Evolutionary conservation across 2,113 vertebrate species (phyloP).

Genomic region (Microcebus lehilahytsara): DNA sequence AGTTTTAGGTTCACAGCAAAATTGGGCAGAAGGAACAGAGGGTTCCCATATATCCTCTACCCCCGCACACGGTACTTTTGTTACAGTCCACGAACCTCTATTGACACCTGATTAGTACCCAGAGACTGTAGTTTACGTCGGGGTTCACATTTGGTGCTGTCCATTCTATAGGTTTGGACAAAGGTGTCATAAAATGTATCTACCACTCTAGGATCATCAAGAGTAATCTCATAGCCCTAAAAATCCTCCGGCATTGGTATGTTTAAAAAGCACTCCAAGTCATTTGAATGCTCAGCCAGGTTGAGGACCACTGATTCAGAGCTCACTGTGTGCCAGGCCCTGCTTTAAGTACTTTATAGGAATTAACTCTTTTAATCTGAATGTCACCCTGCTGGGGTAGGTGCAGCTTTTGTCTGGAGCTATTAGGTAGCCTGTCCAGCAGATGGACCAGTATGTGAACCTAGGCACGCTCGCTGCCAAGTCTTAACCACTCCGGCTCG

Average conservation of each 20-base stretch:
- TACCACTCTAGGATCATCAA: accelerated
- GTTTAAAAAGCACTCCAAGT: not conserved
- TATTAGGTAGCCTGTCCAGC: not conserved
- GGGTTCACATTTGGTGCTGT: not conserved
- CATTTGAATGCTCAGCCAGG: too few relatives aligned
- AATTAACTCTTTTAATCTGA: not conserved
- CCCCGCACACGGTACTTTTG: accelerated
- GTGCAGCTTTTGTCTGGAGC: not conserved
- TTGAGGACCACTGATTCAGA: not conserved
- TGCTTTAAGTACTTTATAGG: not conserved
- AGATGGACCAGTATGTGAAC: accelerated
- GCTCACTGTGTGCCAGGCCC: not conserved
- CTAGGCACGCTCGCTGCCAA: too few relatives aligned
- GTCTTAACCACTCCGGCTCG: not conserved
- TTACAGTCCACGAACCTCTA: accelerated
- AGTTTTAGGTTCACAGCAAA: not conserved
- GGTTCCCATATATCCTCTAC: not conserved
- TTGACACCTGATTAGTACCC: accelerated
- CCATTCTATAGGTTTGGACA: not conserved
- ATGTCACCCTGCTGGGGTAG: not conserved
- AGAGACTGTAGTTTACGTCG: accelerated
- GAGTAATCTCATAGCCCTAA: not conserved
- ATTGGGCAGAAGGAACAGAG: not conserved
- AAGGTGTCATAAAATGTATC: accelerated
- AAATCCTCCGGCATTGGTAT: not conserved